Evolutionary conservation across 2,113 vertebrate genomes (phyloP), one percentile per base, ranked within the genome.

Genomic region (Ceyx cyanopectus): DNA sequence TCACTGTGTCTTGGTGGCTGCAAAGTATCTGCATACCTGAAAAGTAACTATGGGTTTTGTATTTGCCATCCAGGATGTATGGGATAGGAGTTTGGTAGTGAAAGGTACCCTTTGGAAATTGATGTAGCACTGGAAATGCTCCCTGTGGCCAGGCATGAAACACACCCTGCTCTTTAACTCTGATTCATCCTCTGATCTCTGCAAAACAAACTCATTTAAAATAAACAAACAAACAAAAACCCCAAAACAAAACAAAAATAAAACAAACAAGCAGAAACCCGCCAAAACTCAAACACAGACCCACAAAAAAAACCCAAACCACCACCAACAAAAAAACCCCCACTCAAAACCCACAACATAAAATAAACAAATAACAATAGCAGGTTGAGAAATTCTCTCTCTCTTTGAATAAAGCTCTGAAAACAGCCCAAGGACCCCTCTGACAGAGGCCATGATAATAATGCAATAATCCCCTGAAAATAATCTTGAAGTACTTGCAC

Each of bases 81-180:
- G 37, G 60, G 21, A 11, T 15, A 22, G 13, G 8, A 22, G 15
- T 69, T 57, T 63, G 22, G 10, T n/a, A 29, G 29, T 3, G 0
- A 22, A 13, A 76, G n/a, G 32, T 54, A 43, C 20, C 18, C 32
- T 24, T 60, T 12, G 29, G 40, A 73, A 53, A 23, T 12, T 27
- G 29, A 26, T 46, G 13, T 14, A 65, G 37, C 2, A 1, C 5
- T 0, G 0, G 27, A 62, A 37, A 29, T 51, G 29, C 5, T 41
- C 6, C n/a, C 11, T 4, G 6, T 1, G 7, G 20, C 29, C 65
- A 54, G 32, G 30, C 18, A 50, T 37, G 24, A 65, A 82, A 77
- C 4, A 9, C 14, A 23, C 8, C 12, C 17, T 23, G 7, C 12
- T 60, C 51, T 72, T 77, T 26, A 20, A 43, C 26, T 54, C 78